Base-by-base conservation (phyloP, 2,797 vertebrate genomes). In the Muscicapa comitata region DNA sequence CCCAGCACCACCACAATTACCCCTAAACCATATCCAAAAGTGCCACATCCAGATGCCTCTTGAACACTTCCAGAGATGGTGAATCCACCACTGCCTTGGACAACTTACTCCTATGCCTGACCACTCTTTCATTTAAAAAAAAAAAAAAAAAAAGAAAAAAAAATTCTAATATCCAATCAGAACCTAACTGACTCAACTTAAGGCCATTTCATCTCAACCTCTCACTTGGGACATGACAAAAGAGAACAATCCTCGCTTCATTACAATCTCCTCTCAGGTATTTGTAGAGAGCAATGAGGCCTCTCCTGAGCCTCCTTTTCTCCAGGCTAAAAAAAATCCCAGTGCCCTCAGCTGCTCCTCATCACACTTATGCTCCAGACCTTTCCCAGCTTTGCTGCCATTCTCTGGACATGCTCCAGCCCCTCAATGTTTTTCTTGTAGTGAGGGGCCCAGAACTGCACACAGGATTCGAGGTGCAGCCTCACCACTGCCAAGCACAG, bases 331-430 rank as follows among this genome's bases (percentile, higher is more conserved):
- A 82, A 70, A 82, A 24, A 38, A 24, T 4, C 19, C 5, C 55
- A 62, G 23, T 2, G 68, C 15, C 23, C 35, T 68, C 62, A 61
- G 40, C 62, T n/a, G 9, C 19, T 75, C 19, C 48, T 13, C 28
- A 11, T 0, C 20, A 17, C 5, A 43, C 6, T 12, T 13, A 18
- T 21, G 31, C 35, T 62, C 42, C 55, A 50, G 11, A 24, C 23
- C 33, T 19, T 50, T 55, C 23, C 16, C 54, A 61, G 35, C 21
- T 61, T 26, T 0, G 0, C 0, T 55, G 77, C 31, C 48, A 0
- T 17, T 55, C 26, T 42, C 9, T 28, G 31, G 16, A 42, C 26
- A 4, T 0, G 0, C 4, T 47, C 26, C 48, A 62, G 37, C 48
- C 7, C 23, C 31, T 43, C 55, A 62, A 3, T 37, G 13, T 25